phyloP scores from a whole-genome alignment of 1,140 invertebrate genomes.

The Himalopsyche phryganea region DNA sequence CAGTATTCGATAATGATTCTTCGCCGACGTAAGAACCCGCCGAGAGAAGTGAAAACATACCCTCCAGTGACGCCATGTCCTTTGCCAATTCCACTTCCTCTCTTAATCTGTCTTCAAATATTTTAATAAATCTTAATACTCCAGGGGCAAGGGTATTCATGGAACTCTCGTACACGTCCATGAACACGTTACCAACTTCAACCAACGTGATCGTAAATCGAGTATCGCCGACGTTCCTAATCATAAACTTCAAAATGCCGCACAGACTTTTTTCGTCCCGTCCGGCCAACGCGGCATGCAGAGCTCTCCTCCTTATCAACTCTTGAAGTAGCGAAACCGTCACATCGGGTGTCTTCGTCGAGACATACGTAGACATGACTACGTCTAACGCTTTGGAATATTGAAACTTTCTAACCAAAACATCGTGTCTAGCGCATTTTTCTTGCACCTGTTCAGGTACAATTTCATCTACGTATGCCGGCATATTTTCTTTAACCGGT shows the following conservation, averaged over 20 bases:
- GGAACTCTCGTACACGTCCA: slow-evolving; percentile 69
- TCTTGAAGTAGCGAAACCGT: slow-evolving; percentile 81
- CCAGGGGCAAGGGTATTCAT: slow-evolving; percentile 55
- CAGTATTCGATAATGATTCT: slow-evolving; percentile 36
- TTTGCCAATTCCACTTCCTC: slow-evolving; percentile 65
- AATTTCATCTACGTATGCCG: slow-evolving; percentile 53
- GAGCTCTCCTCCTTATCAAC: slow-evolving; percentile 71
- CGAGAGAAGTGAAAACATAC: slow-evolving; percentile 66
- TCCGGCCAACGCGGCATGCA: slow-evolving; percentile 66
- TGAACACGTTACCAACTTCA: slow-evolving; percentile 67
- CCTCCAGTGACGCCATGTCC: slow-evolving; percentile 61
- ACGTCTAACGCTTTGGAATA: slow-evolving; percentile 76
- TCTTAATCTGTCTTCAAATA: slow-evolving; percentile 59
- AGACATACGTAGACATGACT: slow-evolving; percentile 61
- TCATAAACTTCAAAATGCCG: slow-evolving; percentile 73
- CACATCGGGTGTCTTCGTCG: slow-evolving; percentile 67
- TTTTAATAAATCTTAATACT: slow-evolving; percentile 57
- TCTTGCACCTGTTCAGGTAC: slow-evolving; percentile 48
- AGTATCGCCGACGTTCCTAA: slow-evolving; percentile 67
- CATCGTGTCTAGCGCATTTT: slow-evolving; percentile 63
- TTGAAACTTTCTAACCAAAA: slow-evolving; percentile 73
- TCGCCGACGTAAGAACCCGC: slow-evolving; percentile 50
- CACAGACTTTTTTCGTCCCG: slow-evolving; percentile 64
- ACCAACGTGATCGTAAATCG: slow-evolving; percentile 70
- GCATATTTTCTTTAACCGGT: slow-evolving; percentile 54